Percentiles rank a stretch among this genome's conserved stretches.
These are phyloP conservation scores for Sebastes oblongus DNA, from an alignment of 2,797 vertebrate species.

Conservation along the genomic window DNA sequence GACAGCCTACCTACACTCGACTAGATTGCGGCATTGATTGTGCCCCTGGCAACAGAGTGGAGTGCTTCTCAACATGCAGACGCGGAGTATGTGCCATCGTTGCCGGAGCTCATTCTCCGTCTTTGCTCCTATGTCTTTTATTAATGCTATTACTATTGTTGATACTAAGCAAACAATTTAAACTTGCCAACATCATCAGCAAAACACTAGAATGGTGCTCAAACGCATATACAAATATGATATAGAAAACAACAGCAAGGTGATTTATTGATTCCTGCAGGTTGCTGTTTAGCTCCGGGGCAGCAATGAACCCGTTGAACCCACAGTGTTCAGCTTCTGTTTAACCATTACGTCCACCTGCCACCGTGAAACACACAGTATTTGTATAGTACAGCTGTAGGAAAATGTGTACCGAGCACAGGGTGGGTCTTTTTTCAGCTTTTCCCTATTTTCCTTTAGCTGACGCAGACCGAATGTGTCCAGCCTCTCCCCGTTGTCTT, in stretches of 20 bases:
- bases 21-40: constrained; percentile 76
- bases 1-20: constrained; percentile 71
- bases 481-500: background rate
- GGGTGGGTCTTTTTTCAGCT: background rate
- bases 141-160: background rate
- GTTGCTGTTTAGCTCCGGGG: background rate
- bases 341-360: constrained; percentile 9
- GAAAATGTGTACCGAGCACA: constrained; percentile 9
- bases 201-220: background rate
- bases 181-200: background rate
- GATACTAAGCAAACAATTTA: background rate
- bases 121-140: constrained; percentile 10
- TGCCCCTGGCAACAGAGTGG: constrained; percentile 48
- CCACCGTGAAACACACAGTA: background rate
- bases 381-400: background rate
- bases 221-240: background rate
- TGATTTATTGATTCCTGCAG: background rate
- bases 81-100: constrained; percentile 5
- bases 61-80: constrained; percentile 61
- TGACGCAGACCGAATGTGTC: background rate
- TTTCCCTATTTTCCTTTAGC: constrained; percentile 13
- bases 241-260: background rate
- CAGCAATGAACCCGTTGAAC: constrained; percentile 20
- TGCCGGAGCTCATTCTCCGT: background rate
- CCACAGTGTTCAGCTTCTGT: background rate